Conservation (phyloP, 2,113 vertebrate species). For the Tichodroma muraria region DNA sequence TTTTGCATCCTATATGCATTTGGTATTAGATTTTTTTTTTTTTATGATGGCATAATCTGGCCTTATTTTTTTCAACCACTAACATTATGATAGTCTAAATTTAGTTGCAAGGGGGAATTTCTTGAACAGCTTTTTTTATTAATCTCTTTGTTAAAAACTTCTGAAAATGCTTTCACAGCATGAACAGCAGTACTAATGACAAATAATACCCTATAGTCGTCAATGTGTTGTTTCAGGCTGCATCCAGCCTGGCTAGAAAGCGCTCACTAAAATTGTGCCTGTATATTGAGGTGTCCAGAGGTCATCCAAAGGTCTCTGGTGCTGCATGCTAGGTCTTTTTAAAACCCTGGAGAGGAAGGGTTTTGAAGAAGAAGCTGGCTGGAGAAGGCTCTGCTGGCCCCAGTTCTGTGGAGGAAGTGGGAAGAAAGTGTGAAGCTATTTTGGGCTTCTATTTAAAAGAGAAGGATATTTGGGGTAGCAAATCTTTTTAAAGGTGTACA, state of each 20-base stretch:
- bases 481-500: constrained; percentile 18
- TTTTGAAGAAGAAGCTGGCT: too few species aligned
- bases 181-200: background rate
- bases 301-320: background rate
- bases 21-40: background rate
- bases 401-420: background rate
- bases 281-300: background rate
- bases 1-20: background rate
- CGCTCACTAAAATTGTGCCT: background rate
- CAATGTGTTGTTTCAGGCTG: background rate
- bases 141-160: background rate
- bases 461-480: background rate
- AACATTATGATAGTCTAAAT: background rate
- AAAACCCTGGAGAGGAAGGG: too few species aligned
- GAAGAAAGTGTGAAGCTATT: background rate
- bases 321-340: background rate
- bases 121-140: background rate
- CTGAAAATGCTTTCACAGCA: background rate
- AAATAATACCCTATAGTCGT: background rate
- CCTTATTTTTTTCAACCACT: background rate
- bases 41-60: background rate
- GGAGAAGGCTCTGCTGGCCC: background rate
- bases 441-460: background rate
- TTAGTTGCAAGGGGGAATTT: background rate
- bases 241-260: background rate